Conservation (phyloP, 2,888 invertebrate genomes). For the Caenorhabditis plicata region DNA sequence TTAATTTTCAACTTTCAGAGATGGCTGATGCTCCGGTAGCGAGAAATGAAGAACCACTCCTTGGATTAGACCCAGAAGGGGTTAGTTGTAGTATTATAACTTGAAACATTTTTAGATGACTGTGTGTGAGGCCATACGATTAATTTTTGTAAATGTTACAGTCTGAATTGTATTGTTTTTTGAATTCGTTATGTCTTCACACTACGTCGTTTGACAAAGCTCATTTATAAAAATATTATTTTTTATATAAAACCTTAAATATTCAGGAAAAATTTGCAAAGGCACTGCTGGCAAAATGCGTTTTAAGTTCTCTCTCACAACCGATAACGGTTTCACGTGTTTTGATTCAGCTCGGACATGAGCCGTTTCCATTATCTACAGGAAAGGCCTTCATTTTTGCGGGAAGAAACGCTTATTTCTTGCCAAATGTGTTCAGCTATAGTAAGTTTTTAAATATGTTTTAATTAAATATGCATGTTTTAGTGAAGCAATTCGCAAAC, state of each 20-base stretch:
- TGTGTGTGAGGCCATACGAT: no score
- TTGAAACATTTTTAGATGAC: no score
- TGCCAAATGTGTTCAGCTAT: constrained; percentile 63
- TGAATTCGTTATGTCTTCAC: no score
- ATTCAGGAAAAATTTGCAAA: constrained; percentile 49
- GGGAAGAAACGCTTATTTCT: constrained; percentile 62
- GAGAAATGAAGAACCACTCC: constrained; percentile 23
- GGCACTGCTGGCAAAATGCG: constrained; percentile 34
- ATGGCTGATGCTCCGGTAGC: constrained; percentile 32
- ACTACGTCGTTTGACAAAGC: not conserved
- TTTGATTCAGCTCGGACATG: constrained; percentile 60
- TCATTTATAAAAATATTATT: not conserved
- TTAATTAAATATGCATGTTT: no score
- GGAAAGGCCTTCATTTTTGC: constrained; percentile 54
- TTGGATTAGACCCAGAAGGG: constrained; percentile 29
- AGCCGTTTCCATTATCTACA: constrained; percentile 61
- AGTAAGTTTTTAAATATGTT: constrained; percentile 37
- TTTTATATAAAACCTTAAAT: not conserved
- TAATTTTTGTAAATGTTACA: not conserved
- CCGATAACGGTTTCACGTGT: constrained; percentile 56
- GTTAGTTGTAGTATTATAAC: constrained; percentile 6
- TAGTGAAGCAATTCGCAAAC: constrained; percentile 52
- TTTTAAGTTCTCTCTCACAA: constrained; percentile 42
- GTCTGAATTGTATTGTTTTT: no score
- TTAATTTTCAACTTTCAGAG: constrained; percentile 3